These are phyloP conservation scores for Fopius arisanus DNA, from an alignment of 1,140 invertebrate genomes.

Conservation along the genomic window DNA sequence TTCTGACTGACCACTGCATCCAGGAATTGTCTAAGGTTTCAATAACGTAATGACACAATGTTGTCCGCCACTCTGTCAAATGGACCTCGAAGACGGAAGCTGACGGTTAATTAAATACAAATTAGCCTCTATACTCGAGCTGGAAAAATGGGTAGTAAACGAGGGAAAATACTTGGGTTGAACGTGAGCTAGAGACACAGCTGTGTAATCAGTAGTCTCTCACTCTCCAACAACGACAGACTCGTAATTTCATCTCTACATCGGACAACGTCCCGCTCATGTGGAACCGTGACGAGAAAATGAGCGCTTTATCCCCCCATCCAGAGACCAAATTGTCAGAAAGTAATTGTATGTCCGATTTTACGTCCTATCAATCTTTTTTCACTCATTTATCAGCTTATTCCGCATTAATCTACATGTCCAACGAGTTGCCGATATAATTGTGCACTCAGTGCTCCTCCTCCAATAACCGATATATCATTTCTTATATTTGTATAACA, in stretches of 20 bases:
- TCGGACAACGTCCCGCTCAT: neutral
- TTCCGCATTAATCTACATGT: too few species aligned
- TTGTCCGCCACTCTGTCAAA: slow-evolving; percentile 4
- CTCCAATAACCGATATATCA: too few species aligned
- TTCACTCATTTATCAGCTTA: neutral
- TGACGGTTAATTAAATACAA: slow-evolving; percentile 1
- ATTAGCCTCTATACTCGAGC: neutral
- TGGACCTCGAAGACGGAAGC: slow-evolving; percentile 5
- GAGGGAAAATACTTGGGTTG: neutral
- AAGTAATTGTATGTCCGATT: slow-evolving; percentile 9
- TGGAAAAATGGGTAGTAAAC: neutral
- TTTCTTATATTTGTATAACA: too few species aligned
- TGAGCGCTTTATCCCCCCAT: neutral
- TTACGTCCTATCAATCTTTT: neutral
- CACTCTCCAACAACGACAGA: neutral
- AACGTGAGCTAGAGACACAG: neutral
- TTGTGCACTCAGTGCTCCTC: too few species aligned
- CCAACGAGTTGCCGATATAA: too few species aligned
- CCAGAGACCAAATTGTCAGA: neutral
- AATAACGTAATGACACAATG: slow-evolving; percentile 58
- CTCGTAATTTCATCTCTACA: slow-evolving; percentile 6
- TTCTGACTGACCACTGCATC: slow-evolving; percentile 26
- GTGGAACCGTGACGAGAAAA: neutral
- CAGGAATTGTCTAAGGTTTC: slow-evolving; percentile 59
- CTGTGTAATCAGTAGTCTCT: neutral